Percentiles rank a stretch among this genome's conserved stretches.
Conservation (phyloP, 64 coral and sea anemone genomes). For the Actinia tenebrosa region DNA sequence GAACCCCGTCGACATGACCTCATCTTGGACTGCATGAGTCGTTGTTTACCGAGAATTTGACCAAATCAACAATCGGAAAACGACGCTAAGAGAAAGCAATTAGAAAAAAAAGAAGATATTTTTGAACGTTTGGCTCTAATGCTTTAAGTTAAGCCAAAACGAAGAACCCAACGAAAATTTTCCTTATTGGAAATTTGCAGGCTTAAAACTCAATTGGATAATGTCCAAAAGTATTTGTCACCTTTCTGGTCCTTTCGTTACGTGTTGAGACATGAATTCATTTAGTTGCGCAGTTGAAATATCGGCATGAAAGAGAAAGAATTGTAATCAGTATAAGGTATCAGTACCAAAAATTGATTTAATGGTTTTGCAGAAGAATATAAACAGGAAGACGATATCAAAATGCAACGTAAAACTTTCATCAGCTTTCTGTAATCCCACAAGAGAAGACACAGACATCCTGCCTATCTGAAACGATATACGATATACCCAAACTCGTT, state of each 20-base stretch:
- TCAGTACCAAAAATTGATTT: neutral
- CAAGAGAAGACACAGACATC: neutral
- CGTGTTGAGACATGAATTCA: neutral
- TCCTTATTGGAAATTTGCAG: neutral
- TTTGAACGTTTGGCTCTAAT: neutral
- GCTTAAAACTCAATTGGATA: neutral
- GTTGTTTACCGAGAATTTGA: too few relatives aligned
- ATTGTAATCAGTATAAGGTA: too few relatives aligned
- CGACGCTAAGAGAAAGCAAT: neutral
- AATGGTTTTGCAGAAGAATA: neutral
- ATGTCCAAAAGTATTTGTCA: neutral
- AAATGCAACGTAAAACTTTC: neutral
- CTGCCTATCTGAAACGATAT: constrained; percentile 4
- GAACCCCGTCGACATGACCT: neutral
- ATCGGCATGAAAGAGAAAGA: too few relatives aligned
- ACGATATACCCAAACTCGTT: neutral
- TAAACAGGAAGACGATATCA: neutral
- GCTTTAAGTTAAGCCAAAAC: neutral
- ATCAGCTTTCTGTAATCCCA: neutral
- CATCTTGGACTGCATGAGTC: too few relatives aligned
- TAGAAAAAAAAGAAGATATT: neutral
- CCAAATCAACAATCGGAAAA: neutral
- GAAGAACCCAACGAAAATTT: neutral
- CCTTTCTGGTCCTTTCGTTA: neutral
- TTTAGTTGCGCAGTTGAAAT: neutral